phyloP scores from a whole-genome alignment of 2,888 invertebrate genomes.

The Silvanus unidentatus region DNA sequence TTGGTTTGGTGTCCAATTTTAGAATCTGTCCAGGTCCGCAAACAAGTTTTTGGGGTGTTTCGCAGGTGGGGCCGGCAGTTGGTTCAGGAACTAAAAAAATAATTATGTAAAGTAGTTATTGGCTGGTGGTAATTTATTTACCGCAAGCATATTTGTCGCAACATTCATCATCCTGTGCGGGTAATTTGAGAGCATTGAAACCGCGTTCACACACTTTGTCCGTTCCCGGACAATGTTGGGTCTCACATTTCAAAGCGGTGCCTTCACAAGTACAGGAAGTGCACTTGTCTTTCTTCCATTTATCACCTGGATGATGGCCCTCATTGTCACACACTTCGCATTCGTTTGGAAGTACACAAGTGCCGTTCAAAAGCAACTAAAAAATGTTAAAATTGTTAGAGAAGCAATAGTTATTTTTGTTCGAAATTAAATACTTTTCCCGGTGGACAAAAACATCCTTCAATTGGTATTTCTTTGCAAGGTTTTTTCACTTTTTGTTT shows the following conservation, averaged over 20 bases:
- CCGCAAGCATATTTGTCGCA: constrained; percentile 67
- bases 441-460: constrained; percentile 81
- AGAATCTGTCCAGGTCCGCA: constrained; percentile 68
- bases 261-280: constrained; percentile 66
- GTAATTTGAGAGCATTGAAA: constrained; percentile 49
- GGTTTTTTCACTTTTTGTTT: constrained; percentile 35
- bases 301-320: constrained; percentile 62
- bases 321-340: constrained; percentile 72
- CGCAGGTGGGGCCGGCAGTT: constrained; percentile 48
- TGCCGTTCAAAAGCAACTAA: constrained; percentile 48
- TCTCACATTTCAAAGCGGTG: constrained; percentile 58
- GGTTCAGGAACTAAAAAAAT: constrained; percentile 31
- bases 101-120: constrained; percentile 7
- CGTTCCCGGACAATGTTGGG: constrained; percentile 52
- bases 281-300: constrained; percentile 66
- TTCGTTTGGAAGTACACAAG: constrained; percentile 62
- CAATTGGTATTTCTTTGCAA: constrained; percentile 45
- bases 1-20: constrained; percentile 57
- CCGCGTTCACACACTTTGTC: constrained; percentile 59
- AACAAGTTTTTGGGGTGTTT: constrained; percentile 60
- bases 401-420: not conserved
- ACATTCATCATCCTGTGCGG: constrained; percentile 56
- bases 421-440: constrained; percentile 53
- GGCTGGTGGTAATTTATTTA: constrained; percentile 35
- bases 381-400: constrained; percentile 4